A percentile compares a stretch with the other conserved stretches of the same genome.
These are phyloP conservation scores for Pyrrhosoma nymphula DNA, from an alignment of 2,888 invertebrate species.

Conservation along the genomic window DNA sequence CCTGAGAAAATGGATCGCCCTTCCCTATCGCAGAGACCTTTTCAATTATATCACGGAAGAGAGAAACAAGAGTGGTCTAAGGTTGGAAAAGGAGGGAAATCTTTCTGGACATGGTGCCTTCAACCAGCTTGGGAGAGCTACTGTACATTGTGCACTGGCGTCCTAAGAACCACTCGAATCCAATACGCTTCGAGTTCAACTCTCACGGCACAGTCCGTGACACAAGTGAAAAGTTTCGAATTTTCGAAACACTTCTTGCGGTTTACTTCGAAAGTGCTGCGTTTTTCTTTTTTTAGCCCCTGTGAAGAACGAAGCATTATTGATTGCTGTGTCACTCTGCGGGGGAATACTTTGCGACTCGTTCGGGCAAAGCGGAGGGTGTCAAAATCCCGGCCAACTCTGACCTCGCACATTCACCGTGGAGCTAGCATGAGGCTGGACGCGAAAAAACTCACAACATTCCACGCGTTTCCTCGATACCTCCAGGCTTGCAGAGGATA, in stretches of 20 bases:
- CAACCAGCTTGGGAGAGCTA: not conserved
- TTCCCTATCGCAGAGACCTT: not conserved
- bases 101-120: not conserved
- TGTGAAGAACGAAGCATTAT: not conserved
- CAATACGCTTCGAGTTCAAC: not conserved
- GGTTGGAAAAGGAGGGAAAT: not conserved
- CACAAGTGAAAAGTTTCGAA: not conserved
- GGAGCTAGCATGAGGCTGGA: not conserved
- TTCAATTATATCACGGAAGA: not conserved
- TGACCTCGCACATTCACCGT: not conserved
- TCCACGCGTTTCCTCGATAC: not conserved
- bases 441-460: not conserved
- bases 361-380: not conserved
- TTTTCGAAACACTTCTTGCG: not conserved
- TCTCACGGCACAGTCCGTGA: not conserved
- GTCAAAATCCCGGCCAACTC: not conserved
- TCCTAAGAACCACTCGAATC: not conserved
- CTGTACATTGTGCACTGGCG: not conserved
- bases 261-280: not conserved
- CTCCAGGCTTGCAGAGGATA: not conserved
- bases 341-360: not conserved
- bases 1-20: not conserved
- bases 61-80: not conserved
- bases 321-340: not conserved
- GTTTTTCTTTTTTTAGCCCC: not conserved